phyloP scores from a whole-genome alignment of 2,797 vertebrate genomes.

The Setipinna tenuifilis region DNA sequence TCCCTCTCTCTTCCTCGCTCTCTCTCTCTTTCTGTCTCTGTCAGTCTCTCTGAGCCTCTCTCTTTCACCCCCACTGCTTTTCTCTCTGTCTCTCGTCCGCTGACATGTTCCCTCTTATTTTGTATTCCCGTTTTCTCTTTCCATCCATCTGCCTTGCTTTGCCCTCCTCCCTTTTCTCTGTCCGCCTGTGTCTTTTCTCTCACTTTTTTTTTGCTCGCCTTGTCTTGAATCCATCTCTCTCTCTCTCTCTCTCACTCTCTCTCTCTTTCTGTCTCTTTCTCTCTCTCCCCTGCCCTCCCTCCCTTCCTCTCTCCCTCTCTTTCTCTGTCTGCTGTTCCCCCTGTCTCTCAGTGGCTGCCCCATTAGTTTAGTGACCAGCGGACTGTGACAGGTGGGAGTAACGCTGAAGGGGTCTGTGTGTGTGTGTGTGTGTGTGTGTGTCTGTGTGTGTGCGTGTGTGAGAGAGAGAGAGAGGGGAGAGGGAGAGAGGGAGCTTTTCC shows the following conservation, averaged over 20 bases:
- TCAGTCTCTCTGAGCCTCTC: constrained; percentile 35
- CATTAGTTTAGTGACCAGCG: constrained; percentile 97
- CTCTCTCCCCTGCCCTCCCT: constrained; percentile 24
- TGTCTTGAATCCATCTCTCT: constrained; percentile 50
- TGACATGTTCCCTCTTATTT: constrained; percentile 27
- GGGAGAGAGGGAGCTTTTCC: constrained; percentile 81
- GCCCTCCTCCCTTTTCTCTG: constrained; percentile 33
- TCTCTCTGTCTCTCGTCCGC: constrained; percentile 46
- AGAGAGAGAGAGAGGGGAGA: not conserved
- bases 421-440: constrained; percentile 37
- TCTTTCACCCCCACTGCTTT: constrained; percentile 21
- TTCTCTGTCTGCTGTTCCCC: constrained; percentile 62
- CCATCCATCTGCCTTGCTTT: constrained; percentile 69
- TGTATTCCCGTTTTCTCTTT: constrained; percentile 34
- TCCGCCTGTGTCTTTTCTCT: constrained; percentile 27
- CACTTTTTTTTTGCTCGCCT: constrained; percentile 39
- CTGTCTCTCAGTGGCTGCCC: constrained; percentile 75
- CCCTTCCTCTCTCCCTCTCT: constrained; percentile 71
- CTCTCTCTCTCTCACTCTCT: constrained; percentile 59
- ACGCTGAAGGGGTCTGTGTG: constrained; percentile 61
- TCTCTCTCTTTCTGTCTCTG: constrained; percentile 53
- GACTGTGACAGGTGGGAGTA: constrained; percentile 94
- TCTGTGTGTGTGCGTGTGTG: constrained; percentile 28
- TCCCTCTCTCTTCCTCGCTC: constrained; percentile 32
- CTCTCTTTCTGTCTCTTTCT: constrained; percentile 26